Base-by-base conservation (phyloP, 2,797 vertebrate species). In the Botia kubotai region DNA sequence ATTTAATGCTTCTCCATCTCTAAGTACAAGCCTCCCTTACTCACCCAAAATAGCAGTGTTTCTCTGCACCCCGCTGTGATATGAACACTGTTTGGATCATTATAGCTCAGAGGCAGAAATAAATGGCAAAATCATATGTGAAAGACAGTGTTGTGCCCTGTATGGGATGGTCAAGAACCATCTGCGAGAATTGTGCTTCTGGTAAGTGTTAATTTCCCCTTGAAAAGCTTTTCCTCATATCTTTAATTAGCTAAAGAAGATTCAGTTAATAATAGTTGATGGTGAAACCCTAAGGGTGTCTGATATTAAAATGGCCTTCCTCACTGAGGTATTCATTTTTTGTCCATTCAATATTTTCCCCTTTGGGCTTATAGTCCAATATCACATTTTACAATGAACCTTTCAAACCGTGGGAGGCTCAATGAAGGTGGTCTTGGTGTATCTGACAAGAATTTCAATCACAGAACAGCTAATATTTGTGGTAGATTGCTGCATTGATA, bases 1-100 rank as follows among this genome's bases (percentile, higher is more conserved):
- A 80, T 80, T 80, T 74, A 80, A 74, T 80, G 79, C 79, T 67
- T 80, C 50, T 80, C 79, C 79, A 58, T 80, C 71, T 74, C 71
- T 58, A 58, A 80, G 79, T 68, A 80, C 71, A 67, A 50, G 17
- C 79, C 79, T 73, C 62, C 78, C 52, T 58, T 57, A 66, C 70
- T 73, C 48, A 50, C 63, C 71, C 63, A 68, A 80, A 80, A 74
- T 80, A 80, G 79, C 79, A 43, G 63, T 80, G 79, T 74, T 80
- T 80, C 72, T 72, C 36, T 80, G 79, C 79, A 74, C 79, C 79
- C 79, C 63, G 21, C 71, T 74, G 71, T 67, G 79, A 80, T 74
- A 80, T 68, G 70, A 80, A 58, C 79, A 74, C 62, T 58, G 63
- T 67, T 67, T 36, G 39, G 53, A 80, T 74, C 79, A 68, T 80